phyloP scores from a whole-genome alignment of 2,888 invertebrate species.

The Chloromyia formosa region DNA sequence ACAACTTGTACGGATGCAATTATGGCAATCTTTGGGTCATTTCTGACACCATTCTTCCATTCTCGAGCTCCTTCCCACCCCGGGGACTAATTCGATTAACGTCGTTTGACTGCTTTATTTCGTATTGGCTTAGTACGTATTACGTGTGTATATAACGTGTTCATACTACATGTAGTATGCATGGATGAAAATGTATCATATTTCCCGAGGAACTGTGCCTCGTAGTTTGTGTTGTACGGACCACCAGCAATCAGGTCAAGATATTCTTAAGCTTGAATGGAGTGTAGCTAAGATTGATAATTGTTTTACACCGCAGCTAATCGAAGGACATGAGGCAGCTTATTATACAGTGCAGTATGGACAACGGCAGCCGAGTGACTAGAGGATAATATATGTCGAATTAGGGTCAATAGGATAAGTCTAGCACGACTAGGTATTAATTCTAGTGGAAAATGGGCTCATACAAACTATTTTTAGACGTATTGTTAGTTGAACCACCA shows the following conservation, averaged over 20 bases:
- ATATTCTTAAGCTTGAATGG: conserved; percentile 15
- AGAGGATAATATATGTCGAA: background rate
- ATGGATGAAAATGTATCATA: background rate
- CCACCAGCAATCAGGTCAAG: conserved; percentile 13
- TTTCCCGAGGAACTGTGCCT: too few species aligned
- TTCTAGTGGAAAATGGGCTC: too few species aligned
- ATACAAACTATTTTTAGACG: too few species aligned
- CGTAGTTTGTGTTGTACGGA: too few species aligned
- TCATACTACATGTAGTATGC: background rate
- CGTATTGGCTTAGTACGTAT: background rate
- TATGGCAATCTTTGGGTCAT: background rate
- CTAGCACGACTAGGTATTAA: too few species aligned
- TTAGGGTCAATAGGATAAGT: conserved; percentile 3
- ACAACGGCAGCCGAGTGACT: background rate
- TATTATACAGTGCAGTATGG: background rate
- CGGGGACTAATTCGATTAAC: conserved; percentile 23
- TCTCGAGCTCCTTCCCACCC: background rate
- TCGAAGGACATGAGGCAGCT: background rate
- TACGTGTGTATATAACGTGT: background rate
- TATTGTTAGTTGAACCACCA: too few species aligned
- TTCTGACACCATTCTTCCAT: background rate
- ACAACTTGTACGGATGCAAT: background rate
- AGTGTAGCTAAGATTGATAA: conserved; percentile 2
- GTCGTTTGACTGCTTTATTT: background rate
- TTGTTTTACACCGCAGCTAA: conserved; percentile 4